Evolutionary conservation across 2,797 vertebrate genomes (phyloP), one percentile per base, ranked within the genome.

Genomic region (Myripristis murdjan): DNA sequence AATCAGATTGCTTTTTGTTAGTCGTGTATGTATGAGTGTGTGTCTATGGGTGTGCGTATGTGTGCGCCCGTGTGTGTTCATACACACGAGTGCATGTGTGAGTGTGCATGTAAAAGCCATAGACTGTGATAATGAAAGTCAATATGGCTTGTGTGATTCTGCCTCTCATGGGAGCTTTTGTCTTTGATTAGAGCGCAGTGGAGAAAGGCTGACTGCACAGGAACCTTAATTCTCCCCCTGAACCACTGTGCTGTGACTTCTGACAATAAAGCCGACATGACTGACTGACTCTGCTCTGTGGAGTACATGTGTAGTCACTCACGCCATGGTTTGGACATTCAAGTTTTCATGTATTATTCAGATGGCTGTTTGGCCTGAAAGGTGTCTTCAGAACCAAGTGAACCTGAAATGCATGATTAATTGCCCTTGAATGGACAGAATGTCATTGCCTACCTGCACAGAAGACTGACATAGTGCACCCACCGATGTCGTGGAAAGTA

Each of bases 161-260:
- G 70, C 8, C 18, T 77, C 89, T 71, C 67, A 0, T 14, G 69
- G 82, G 87, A 79, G 59, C 51, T 16, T 83, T 90, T 87, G 77
- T 87, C 85, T 90, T 90, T 91, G 84, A 93, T 91, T 89, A 73
- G 78, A 75, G 75, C 37, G 53, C 77, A 48, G 79, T 26, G 43
- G 70, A 70, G 79, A 86, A 83, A 2, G 87, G 83, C 83, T 87
- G 87, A 87, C 75, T 87, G 83, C 83, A 84, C 90, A 79, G 70
- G 70, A 87, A 76, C 84, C 63, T 73, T 91, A 91, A 91, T 90
- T 91, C 88, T 89, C 84, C 88, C 64, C 54, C 77, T 81, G 84
- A 91, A 77, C 87, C 88, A 79, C 75, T 72, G 75, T 76, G 46
- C 79, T 66, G 78, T 85, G 84, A 89, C 86, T 79, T 69, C 64